Evolutionary conservation across 1,140 invertebrate genomes (phyloP), one percentile per base, ranked within the genome.

Genomic region (Solenopsis invicta): DNA sequence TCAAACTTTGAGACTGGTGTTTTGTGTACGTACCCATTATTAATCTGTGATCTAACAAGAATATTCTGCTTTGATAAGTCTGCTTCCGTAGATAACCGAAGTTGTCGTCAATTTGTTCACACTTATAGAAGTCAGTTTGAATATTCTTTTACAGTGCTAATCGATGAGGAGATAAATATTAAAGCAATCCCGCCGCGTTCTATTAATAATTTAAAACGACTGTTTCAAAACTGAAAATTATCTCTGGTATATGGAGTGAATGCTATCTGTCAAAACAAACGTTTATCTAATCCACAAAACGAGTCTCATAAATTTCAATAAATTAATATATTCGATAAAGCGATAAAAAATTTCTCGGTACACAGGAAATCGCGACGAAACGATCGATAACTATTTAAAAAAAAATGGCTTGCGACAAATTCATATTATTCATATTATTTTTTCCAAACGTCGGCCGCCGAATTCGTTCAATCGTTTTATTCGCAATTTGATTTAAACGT

Each of bases 211-310:
- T 21, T 71, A 29, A 18, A 37, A 18, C 13, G 8, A 16, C 0
- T 2, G 34, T 56, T 34, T 76, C 34, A 41, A 76, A 76, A 76
- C 54, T 59, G 34, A 24, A 59, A 41, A 56, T 71, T 21, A 4
- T 24, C 1, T 71, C 13, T 50, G 13, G 10, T 50, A 52, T 37
- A 41, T 3, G 18, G 0, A 5, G n/a, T 9, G 6, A 21, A 56
- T 37, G 37, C 9, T 74, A 56, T 56, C n/a, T 59, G 24, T 75
- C 52, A 75, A 41, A 75, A 75, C 12, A 0, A 75, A 5, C 5
- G 12, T 41, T 75, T 75, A 59, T 75, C 34, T 75, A 56, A 75
- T 59, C 34, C 34, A 75, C 2, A 75, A 74, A 59, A 41, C 18
- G 1, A 29, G 24, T 24, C 6, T 54, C 24, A 4, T 48, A 5